These are phyloP conservation scores for Dryomyza anilis DNA, from an alignment of 2,888 invertebrate genomes.

Conservation along the genomic window DNA sequence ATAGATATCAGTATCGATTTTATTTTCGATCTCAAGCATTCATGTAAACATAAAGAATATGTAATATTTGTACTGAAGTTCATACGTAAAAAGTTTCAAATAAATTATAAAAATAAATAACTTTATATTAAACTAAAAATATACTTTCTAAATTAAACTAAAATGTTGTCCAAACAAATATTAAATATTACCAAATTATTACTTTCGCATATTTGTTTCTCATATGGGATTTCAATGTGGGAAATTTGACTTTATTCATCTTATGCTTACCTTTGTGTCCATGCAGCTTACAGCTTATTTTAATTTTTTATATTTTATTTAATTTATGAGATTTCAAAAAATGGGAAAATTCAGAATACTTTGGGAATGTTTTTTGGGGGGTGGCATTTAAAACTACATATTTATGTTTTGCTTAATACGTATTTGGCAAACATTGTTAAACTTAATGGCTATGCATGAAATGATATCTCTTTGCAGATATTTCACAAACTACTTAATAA, in stretches of 20 bases:
- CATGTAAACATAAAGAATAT: too few relatives aligned
- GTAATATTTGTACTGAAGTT: too few relatives aligned
- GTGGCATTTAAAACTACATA: neutral
- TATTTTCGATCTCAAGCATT: too few relatives aligned
- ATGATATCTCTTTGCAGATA: neutral
- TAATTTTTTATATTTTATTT: neutral
- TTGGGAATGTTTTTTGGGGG: neutral
- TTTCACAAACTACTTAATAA: constrained; percentile 16
- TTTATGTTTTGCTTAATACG: constrained; percentile 2
- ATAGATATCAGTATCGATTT: too few relatives aligned
- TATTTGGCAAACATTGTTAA: neutral
- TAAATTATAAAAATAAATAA: too few relatives aligned
- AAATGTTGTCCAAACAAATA: neutral
- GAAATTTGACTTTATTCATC: neutral
- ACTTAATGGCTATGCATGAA: neutral
- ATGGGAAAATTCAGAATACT: neutral
- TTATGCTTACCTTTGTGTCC: neutral
- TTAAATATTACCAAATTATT: too few relatives aligned
- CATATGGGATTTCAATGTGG: too few relatives aligned
- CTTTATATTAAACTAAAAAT: too few relatives aligned
- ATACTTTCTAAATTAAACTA: too few relatives aligned
- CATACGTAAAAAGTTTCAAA: too few relatives aligned
- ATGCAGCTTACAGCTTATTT: neutral
- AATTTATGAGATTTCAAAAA: neutral
- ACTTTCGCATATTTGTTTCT: too few relatives aligned